phyloP scores from a whole-genome alignment of 2,888 invertebrate species.

The Periphyllus acericola region DNA sequence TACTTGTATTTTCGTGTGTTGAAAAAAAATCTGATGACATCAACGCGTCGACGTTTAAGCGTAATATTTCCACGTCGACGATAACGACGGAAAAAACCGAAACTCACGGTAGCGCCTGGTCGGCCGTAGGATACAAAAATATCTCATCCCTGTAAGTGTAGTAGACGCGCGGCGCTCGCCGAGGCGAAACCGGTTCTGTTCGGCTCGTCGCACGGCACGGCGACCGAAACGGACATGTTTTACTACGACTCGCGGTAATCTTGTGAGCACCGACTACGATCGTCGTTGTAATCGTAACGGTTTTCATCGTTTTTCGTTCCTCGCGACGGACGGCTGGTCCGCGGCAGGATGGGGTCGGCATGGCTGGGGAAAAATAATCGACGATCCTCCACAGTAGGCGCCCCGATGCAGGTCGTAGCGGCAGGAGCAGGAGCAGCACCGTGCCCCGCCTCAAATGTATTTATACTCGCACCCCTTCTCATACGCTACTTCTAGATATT shows the following conservation, averaged over 20 bases:
- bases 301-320: too few relatives aligned
- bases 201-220: not conserved
- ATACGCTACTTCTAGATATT: conserved; percentile 42
- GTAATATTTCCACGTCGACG: not conserved
- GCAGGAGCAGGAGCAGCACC: not conserved
- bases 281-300: too few relatives aligned
- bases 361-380: not conserved
- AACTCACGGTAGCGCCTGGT: conserved; percentile 29
- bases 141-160: conserved; percentile 29
- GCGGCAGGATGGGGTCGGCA: too few relatives aligned
- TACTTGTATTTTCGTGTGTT: too few relatives aligned
- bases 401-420: not conserved
- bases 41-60: too few relatives aligned
- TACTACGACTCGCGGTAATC: too few relatives aligned
- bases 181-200: conserved; percentile 18
- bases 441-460: conserved; percentile 53
- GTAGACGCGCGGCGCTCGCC: not conserved
- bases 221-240: too few relatives aligned
- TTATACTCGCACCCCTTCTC: conserved; percentile 57
- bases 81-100: not conserved
- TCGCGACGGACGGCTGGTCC: too few relatives aligned
- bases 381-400: not conserved
- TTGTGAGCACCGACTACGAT: too few relatives aligned
- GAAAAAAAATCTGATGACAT: too few relatives aligned
- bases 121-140: not conserved